A percentile compares a stretch with the other conserved stretches of the same genome.
Conservation (phyloP, 2,113 vertebrate species). For the Ameiurus melas region DNA sequence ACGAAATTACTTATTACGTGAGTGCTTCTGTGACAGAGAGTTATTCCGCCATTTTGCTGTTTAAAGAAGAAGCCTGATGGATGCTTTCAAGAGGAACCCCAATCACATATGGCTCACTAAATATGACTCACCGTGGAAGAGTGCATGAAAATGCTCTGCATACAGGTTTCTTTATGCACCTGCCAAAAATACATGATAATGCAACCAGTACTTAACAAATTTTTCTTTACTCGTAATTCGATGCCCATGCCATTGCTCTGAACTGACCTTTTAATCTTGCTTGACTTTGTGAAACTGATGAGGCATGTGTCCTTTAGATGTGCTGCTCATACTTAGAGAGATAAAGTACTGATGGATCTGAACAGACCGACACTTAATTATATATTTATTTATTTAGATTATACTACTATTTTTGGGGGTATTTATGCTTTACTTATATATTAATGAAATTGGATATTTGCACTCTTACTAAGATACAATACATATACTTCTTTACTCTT, state of each 20-base stretch:
- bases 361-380: neutral
- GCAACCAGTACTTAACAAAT: neutral
- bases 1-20: slow-evolving; percentile 10
- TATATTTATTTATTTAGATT: too few species aligned
- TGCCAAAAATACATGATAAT: neutral
- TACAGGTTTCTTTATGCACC: neutral
- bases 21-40: neutral
- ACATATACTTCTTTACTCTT: too few species aligned
- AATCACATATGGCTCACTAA: slow-evolving; percentile 19
- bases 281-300: neutral
- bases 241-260: neutral
- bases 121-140: neutral
- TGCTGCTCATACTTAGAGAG: neutral
- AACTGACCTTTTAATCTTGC: neutral
- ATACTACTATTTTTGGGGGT: too few species aligned
- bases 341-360: neutral
- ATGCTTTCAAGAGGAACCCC: slow-evolving; percentile 8
- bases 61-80: slow-evolving; percentile 4
- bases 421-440: neutral
- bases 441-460: too few species aligned
- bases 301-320: neutral
- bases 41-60: neutral
- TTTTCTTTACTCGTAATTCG: neutral
- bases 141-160: neutral
- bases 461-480: too few species aligned